These are phyloP conservation scores for Poliocrania exsul DNA, from an alignment of 2,797 vertebrate species.

Conservation along the genomic window DNA sequence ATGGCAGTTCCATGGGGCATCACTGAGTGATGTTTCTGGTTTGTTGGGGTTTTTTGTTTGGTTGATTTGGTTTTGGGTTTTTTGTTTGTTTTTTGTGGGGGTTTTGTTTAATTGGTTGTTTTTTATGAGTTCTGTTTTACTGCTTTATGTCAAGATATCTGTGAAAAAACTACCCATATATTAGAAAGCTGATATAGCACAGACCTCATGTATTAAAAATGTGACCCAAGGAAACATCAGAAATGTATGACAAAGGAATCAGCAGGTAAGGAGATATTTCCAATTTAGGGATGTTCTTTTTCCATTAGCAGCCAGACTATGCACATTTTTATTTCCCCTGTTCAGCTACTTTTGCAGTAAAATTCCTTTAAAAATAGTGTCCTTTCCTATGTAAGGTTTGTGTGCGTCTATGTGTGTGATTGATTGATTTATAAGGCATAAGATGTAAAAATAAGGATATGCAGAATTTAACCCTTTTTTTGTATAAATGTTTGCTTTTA, in stretches of 20 bases:
- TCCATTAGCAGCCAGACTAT: not conserved
- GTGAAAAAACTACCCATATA: not conserved
- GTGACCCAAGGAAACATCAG: not conserved
- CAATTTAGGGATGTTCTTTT: not conserved
- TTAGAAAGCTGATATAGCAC: not conserved
- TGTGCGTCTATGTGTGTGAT: too few species aligned
- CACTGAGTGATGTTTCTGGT: rapidly evolving
- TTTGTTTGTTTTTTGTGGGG: not conserved
- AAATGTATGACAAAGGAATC: not conserved
- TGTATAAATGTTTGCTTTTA: not conserved
- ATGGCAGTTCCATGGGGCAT: not conserved
- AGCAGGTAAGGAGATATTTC: not conserved
- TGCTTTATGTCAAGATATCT: not conserved
- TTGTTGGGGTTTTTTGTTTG: not conserved
- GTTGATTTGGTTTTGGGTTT: not conserved
- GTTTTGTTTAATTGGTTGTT: not conserved
- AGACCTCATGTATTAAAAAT: not conserved
- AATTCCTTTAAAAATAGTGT: not conserved
- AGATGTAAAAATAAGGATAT: not conserved
- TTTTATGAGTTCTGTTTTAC: not conserved
- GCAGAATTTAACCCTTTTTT: not conserved
- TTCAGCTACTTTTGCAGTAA: not conserved
- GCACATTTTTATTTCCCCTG: not conserved
- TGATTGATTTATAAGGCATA: not conserved
- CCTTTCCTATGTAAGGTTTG: rapidly evolving